Evolutionary conservation across 2,888 invertebrate species (phyloP), one percentile per base, ranked within the genome.

Genomic region (Antheraea yamamai): DNA sequence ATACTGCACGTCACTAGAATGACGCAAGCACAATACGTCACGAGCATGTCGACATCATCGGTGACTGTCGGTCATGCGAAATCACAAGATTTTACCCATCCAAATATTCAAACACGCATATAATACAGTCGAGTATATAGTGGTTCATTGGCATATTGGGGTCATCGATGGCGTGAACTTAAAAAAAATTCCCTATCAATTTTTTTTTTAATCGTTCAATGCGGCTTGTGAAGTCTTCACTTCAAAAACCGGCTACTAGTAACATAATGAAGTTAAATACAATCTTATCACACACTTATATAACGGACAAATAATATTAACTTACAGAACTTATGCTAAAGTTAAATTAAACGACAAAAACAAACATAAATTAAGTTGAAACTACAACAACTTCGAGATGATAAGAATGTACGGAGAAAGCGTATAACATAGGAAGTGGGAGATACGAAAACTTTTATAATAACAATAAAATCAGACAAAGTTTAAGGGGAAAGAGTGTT

Each of bases 401-500:
- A 68, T 68, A 68, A 68, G 61, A 73, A 51, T 75, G 20, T 47
- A 74, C 72, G 30, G 51, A 39, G 58, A 58, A 39, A 66, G 70
- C 68, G 66, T 70, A 14, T 51, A 72, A 70, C 39, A 35, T 71
- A 58, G 52, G 68, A 76, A 75, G 76, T 72, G 58, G 26, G 20
- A 73, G 66, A 58, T 47, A 72, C 72, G 47, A n/a, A 23, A 72
- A 61, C 58, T 74, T 72, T 61, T 39, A 47, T 71, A 75, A 64
- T 72, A 77, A 79, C 76, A 78, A 79, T 78, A 78, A 79, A 71
- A 75, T 64, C 77, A 74, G 76, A 74, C 73, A 78, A 78, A 79
- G 75, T 75, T 74, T 39, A 26, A 39, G 71, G 55, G 64, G 77
- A 79, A 80, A 80, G 81, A 80, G 80, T 81, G 81, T 80, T 79